Conservation (phyloP, 2,797 vertebrate species). For the Heterohyrax brucei region DNA sequence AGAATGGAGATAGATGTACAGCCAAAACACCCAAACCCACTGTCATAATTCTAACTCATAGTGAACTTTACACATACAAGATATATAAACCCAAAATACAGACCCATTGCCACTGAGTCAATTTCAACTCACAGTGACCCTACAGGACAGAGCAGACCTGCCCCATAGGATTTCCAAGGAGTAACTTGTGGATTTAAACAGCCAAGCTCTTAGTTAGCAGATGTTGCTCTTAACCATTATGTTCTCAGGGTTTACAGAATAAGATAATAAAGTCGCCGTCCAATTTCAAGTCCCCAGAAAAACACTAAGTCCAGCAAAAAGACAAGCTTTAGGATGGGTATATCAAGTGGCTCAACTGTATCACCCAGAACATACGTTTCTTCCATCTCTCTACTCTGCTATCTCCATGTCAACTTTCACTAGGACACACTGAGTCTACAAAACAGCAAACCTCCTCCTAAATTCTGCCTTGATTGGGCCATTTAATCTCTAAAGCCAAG, state of each 20-base stretch:
- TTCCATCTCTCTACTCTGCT: neutral
- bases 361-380: neutral
- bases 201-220: no score
- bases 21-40: no score
- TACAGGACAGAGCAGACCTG: no score
- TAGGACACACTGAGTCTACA: neutral
- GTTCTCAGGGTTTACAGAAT: neutral
- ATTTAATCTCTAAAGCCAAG: neutral
- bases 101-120: no score
- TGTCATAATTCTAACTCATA: no score
- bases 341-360: neutral
- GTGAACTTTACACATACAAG: no score
- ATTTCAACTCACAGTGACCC: no score
- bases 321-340: neutral
- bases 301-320: neutral
- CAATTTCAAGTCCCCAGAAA: neutral
- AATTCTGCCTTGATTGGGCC: neutral
- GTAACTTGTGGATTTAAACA: no score
- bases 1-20: neutral
- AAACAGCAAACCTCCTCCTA: constrained; percentile 25
- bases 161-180: no score
- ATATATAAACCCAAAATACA: no score
- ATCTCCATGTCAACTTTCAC: neutral
- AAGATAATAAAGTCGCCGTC: neutral
- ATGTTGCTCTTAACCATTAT: no score